Base-by-base conservation (phyloP, 2,113 vertebrate genomes). In the Ameiurus melas region DNA sequence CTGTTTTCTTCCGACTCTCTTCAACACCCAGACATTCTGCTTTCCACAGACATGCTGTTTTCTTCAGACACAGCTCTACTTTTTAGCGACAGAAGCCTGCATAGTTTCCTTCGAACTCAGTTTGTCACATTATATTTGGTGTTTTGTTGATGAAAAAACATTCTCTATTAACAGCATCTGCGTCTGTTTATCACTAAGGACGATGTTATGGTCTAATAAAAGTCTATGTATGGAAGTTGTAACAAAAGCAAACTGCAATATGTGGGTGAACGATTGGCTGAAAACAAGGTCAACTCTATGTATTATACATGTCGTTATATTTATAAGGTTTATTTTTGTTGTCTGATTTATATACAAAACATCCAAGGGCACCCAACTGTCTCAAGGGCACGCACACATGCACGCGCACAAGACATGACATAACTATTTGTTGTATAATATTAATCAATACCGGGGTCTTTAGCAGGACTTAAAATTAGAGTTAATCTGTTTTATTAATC, bases 391-490 rank as follows among this genome's bases (percentile, higher is more conserved):
- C 77, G 85, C 70, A 83, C 89, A 51, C 57, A 86, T 94, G 92
- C 94, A 93, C 77, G 87, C 80, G 84, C 90, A 55, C 51, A 87
- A 30, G 47, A 84, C 57, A 70, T 62, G 84, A 36, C 86, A 47
- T 47, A 89, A 93, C 93, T 93, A 93, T 91, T 90, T 89, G 85
- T 75, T 89, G 83, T 92, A 94, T 92, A 94, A 93, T 93, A 36
- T 36, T 9, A 4, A 25, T 4, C 27, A 30, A 33, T 55, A 17
- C 27, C 17, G 27, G 13, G 47, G 12, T 25, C 39, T 2, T 93
- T 95, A 94, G 94, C 93, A 92, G 93, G 91, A 92, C 93, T 94
- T 92, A 94, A 93, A 94, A 93, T 93, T 93, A 92, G 93, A 94
- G 94, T 92, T 10, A 10, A 19, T 55, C n/a, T 19, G 77, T 79